Percentiles rank a stretch among this genome's conserved stretches.
Evolutionary conservation across 1,140 invertebrate genomes (phyloP).

Genomic region (Himalopsyche phryganea): DNA sequence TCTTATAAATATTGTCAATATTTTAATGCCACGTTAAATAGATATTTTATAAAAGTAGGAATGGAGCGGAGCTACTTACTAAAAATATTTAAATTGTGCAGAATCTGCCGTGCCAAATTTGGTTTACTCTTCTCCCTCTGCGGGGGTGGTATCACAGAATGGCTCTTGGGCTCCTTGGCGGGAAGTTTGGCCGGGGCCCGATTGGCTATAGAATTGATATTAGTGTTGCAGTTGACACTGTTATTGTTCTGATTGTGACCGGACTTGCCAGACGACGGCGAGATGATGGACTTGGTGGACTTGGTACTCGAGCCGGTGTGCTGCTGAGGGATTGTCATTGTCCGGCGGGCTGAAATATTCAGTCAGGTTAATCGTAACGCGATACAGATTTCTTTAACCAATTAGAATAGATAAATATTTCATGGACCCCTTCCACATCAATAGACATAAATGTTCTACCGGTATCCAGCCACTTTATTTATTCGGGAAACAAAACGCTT

Average conservation of each 20-base stretch:
- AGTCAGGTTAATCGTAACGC: neutral
- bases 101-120: conserved; percentile 69
- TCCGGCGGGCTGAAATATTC: conserved; percentile 26
- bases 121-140: conserved; percentile 44
- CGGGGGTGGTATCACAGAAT: conserved; percentile 34
- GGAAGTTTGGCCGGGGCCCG: conserved; percentile 28
- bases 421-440: too few species aligned
- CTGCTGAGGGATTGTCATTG: conserved; percentile 45
- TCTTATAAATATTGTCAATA: too few species aligned
- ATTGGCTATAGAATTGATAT: conserved; percentile 3
- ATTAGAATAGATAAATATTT: too few species aligned
- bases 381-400: too few species aligned
- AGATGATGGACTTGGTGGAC: conserved; percentile 39
- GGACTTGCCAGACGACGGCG: conserved; percentile 36
- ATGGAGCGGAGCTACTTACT: conserved; percentile 56
- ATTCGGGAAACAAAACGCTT: too few species aligned
- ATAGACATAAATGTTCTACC: too few species aligned
- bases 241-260: conserved; percentile 13
- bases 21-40: too few species aligned
- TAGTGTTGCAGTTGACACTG: neutral
- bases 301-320: conserved; percentile 49
- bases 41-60: too few species aligned
- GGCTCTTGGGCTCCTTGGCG: conserved; percentile 21
- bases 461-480: too few species aligned
- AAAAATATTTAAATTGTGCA: conserved; percentile 78